phyloP scores from a whole-genome alignment of 2,113 vertebrate species.

The Burhinus oedicnemus region DNA sequence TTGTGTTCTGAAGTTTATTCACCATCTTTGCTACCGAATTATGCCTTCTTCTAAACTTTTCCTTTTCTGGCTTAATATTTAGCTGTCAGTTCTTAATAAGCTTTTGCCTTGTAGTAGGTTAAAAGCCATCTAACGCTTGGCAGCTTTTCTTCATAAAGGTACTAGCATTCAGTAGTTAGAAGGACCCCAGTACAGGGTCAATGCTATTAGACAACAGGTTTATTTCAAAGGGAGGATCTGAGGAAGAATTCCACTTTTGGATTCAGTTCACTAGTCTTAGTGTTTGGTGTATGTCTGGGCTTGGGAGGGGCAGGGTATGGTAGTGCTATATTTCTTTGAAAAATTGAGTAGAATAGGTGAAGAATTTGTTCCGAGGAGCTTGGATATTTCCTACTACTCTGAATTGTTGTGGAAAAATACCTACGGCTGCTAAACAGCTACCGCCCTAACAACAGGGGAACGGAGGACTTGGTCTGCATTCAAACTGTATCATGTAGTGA shows the following conservation, averaged over 20 bases:
- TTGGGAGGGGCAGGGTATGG: background rate
- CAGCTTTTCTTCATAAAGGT: background rate
- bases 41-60: background rate
- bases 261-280: background rate
- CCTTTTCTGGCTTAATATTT: background rate
- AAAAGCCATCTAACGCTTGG: background rate
- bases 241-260: background rate
- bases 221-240: background rate
- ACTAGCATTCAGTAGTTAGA: no score
- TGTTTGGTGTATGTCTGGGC: background rate
- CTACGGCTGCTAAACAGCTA: background rate
- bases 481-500: background rate
- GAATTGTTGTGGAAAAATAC: slow-evolving; percentile 45
- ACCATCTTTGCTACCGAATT: background rate
- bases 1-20: background rate
- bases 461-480: background rate
- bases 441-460: slow-evolving; percentile 22
- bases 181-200: background rate
- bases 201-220: background rate
- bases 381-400: background rate
- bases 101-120: background rate
- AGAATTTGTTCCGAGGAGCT: background rate
- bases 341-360: background rate
- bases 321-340: background rate
- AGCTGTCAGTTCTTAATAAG: background rate